A percentile compares a stretch with the other conserved stretches of the same genome.
These are phyloP conservation scores for Drosophila antonietae DNA, from an alignment of 2,888 invertebrate species.

Conservation along the genomic window DNA sequence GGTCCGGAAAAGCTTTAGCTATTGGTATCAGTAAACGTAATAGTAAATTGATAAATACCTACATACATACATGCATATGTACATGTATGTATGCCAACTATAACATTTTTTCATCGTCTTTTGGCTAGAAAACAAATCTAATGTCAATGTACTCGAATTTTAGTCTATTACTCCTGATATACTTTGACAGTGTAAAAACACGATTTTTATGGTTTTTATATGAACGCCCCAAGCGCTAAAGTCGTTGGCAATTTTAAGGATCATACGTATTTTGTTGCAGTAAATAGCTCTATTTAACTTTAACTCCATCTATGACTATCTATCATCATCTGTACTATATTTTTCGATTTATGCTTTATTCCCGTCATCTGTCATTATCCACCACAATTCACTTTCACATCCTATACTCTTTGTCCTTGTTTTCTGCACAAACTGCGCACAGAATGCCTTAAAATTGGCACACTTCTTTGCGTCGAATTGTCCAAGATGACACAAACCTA, in stretches of 20 bases:
- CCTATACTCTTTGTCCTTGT: slow-evolving; percentile 5
- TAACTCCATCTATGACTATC: not conserved
- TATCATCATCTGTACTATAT: not conserved
- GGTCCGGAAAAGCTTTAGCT: slow-evolving; percentile 39
- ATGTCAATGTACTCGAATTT: slow-evolving; percentile 83
- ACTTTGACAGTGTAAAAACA: slow-evolving; percentile 82
- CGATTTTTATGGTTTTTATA: slow-evolving; percentile 61
- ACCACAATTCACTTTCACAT: not conserved
- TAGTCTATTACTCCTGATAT: slow-evolving; percentile 84
- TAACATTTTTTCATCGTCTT: slow-evolving; percentile 41
- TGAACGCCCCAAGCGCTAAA: slow-evolving; percentile 57
- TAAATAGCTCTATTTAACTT: not conserved
- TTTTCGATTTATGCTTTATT: slow-evolving; percentile 1
- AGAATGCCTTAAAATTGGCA: slow-evolving; percentile 79
- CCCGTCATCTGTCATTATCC: not conserved
- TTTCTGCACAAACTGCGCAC: slow-evolving; percentile 52
- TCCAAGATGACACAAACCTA: slow-evolving; percentile 50
- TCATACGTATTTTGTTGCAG: slow-evolving; percentile 58
- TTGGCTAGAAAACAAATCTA: slow-evolving; percentile 69
- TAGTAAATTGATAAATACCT: slow-evolving; percentile 9
- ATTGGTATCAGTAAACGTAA: slow-evolving; percentile 36
- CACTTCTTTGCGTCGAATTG: slow-evolving; percentile 68
- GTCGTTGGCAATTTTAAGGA: slow-evolving; percentile 83
- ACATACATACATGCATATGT: not conserved
- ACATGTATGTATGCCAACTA: slow-evolving; percentile 3